Evolutionary conservation across 2,888 invertebrate species (phyloP).

Genomic region (Pseudococcus jackbeardsleyi): DNA sequence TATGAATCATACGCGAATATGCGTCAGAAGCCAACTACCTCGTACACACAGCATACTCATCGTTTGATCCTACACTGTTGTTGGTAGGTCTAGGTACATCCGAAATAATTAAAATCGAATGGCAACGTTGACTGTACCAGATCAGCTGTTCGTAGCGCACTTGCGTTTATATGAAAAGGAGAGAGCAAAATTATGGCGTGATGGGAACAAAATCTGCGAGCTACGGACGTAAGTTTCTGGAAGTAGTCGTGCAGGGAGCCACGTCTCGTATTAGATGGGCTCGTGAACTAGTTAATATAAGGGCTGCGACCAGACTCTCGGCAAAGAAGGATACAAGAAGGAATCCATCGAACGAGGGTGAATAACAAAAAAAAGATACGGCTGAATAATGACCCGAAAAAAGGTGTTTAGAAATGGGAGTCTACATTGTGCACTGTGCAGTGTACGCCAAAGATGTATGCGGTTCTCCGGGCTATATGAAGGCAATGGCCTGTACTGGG

Average conservation of each 20-base stretch:
- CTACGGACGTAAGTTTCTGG: background rate
- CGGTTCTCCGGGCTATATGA: background rate
- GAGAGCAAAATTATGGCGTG: background rate
- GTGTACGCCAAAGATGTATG: background rate
- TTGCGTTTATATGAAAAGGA: too few relatives aligned
- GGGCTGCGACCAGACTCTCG: background rate
- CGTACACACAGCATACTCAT: background rate
- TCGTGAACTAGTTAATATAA: slow-evolving; percentile 28
- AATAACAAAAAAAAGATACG: slow-evolving; percentile 20
- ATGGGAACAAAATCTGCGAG: background rate
- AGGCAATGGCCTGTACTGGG: background rate
- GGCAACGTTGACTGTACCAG: background rate
- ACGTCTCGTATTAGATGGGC: slow-evolving; percentile 15
- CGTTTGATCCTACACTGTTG: background rate
- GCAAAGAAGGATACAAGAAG: background rate
- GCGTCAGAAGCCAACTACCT: background rate
- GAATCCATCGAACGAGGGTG: slow-evolving; percentile 27
- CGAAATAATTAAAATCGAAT: slow-evolving; percentile 17
- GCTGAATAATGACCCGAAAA: slow-evolving; percentile 44
- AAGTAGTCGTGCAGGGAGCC: background rate
- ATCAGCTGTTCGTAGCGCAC: slow-evolving; percentile 9
- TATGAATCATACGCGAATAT: background rate
- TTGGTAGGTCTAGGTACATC: background rate
- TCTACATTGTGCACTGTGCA: background rate
- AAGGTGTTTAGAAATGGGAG: slow-evolving; percentile 25